Evolutionary conservation across 2,888 invertebrate genomes (phyloP).

Genomic region (Trachelus stipa): DNA sequence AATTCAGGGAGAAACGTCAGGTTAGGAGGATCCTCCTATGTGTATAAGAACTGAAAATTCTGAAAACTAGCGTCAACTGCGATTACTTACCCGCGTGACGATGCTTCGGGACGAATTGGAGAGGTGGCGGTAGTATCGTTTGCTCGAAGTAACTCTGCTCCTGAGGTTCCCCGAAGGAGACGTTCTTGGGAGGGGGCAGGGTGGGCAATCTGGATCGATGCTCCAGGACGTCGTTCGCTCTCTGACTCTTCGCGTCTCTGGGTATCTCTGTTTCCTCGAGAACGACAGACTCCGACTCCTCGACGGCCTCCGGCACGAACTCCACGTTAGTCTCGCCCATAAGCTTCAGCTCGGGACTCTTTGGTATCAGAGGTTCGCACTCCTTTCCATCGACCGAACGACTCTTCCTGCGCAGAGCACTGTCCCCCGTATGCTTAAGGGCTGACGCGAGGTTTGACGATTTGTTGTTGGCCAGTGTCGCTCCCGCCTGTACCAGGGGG

Average conservation of each 20-base stretch:
- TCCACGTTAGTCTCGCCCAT: conserved; percentile 51
- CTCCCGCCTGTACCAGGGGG: conserved; percentile 41
- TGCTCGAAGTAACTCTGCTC: conserved; percentile 59
- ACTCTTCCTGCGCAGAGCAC: conserved; percentile 37
- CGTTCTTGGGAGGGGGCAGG: conserved; percentile 60
- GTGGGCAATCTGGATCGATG: conserved; percentile 59
- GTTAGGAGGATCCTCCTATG: too few relatives aligned
- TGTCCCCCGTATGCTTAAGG: conserved; percentile 40
- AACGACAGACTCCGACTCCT: conserved; percentile 53
- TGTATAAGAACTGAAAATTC: too few relatives aligned
- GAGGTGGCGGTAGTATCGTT: conserved; percentile 58
- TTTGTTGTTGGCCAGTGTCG: conserved; percentile 23
- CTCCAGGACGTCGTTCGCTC: conserved; percentile 33
- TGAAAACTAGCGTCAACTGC: not conserved
- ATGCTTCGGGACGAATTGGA: conserved; percentile 62
- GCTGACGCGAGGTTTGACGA: conserved; percentile 34
- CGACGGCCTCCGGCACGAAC: conserved; percentile 53
- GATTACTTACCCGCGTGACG: conserved; percentile 51
- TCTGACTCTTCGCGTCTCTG: conserved; percentile 33
- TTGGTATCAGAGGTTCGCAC: conserved; percentile 46
- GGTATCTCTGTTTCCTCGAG: conserved; percentile 55
- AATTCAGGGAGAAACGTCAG: too few relatives aligned
- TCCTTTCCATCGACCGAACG: conserved; percentile 35
- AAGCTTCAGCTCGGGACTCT: conserved; percentile 38
- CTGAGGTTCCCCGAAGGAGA: conserved; percentile 61